These are phyloP conservation scores for Dryadula phaetusa DNA, from an alignment of 2,888 invertebrate species.

Conservation along the genomic window DNA sequence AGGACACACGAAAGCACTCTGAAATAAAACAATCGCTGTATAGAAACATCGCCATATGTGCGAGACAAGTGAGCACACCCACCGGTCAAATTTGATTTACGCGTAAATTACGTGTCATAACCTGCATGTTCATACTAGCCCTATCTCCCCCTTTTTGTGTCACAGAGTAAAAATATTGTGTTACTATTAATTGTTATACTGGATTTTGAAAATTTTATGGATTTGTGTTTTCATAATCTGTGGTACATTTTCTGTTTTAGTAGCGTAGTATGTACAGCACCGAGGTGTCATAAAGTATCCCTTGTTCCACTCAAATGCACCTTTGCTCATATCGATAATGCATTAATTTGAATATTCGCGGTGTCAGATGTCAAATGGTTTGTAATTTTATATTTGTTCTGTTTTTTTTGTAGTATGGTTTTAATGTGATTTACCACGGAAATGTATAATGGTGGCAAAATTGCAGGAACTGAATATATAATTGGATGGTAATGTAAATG, in stretches of 20 bases:
- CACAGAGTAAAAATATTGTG: conserved; percentile 53
- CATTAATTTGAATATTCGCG: conserved; percentile 85
- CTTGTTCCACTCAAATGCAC: conserved; percentile 74
- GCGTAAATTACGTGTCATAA: conserved; percentile 83
- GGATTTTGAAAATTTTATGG: background rate
- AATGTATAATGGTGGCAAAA: conserved; percentile 55
- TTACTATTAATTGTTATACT: conserved; percentile 27
- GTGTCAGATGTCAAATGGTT: conserved; percentile 84
- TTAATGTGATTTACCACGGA: conserved; percentile 69
- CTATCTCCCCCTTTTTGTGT: conserved; percentile 48
- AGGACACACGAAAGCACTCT: conserved; percentile 76
- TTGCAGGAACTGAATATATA: conserved; percentile 41
- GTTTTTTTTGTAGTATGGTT: conserved; percentile 55
- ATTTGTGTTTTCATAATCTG: background rate
- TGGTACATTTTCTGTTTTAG: background rate
- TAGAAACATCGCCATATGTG: conserved; percentile 80
- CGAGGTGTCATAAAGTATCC: conserved; percentile 69
- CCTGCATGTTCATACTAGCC: conserved; percentile 61
- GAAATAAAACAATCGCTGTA: conserved; percentile 66
- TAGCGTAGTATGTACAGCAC: conserved; percentile 28
- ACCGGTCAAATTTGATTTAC: conserved; percentile 84
- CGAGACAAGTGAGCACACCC: conserved; percentile 76
- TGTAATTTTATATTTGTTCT: conserved; percentile 77
- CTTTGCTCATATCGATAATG: conserved; percentile 79
- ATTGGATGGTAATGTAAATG: conserved; percentile 36